Base-by-base conservation (phyloP, 1,140 invertebrate species). In the Homarus americanus region DNA sequence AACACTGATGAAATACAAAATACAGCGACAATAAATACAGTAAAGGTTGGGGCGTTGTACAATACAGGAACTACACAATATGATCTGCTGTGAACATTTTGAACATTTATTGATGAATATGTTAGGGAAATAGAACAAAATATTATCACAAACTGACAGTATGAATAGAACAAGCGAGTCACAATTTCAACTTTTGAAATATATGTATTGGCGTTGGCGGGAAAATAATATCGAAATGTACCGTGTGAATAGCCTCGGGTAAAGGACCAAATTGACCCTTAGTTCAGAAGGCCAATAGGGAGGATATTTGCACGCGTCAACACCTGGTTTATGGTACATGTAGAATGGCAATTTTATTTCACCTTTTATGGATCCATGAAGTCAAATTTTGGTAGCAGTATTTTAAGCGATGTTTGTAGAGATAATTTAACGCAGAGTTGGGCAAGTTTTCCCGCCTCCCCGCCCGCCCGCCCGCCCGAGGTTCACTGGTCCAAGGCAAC, bases 371-470 rank as follows among this genome's bases (percentile, higher is more conserved):
- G 63, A 69, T 0, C 7, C 63, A 20, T 58, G n/a, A 20, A 69
- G 63, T 69, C 63, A 69, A 69, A 69, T 69, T 69, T 12, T 69
- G 63, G n/a, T n/a, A n/a, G 17, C 5, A 69, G 28, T 69, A 69
- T 69, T 69, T 69, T 32, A 28, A n/a, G n/a, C n/a, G 63, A 69
- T 24, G 9, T 69, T 69, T 69, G 24, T 28, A 69, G 63, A 7
- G 63, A 69, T 28, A 69, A 32, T 32, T 32, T 69, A n/a, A 69
- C n/a, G n/a, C 12, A 15, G 15, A 69, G 63, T 32, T 32, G 0
- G 63, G 9, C 53, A 17, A 12, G 4, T 20, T 17, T 20, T 58
- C 53, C 44, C 4, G n/a, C n/a, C n/a, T n/a, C n/a, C n/a, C n/a
- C n/a, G n/a, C n/a, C n/a, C n/a, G n/a, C n/a, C n/a, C n/a, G n/a